Evolutionary conservation across 2,888 invertebrate genomes (phyloP).

Genomic region (Onchidella celtica): DNA sequence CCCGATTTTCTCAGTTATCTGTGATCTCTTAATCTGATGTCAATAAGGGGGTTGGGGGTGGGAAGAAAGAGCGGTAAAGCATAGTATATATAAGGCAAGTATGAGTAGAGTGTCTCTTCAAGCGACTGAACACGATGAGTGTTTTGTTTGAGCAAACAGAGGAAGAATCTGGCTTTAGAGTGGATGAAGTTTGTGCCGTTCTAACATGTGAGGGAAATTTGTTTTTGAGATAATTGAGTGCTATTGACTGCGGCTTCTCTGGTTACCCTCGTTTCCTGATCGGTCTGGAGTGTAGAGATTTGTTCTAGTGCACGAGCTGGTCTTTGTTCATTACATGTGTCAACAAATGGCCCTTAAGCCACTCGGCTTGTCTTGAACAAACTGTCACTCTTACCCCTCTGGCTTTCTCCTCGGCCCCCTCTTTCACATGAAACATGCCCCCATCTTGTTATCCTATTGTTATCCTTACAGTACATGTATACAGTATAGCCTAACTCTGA

Average conservation of each 20-base stretch:
- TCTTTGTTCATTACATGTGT: constrained; percentile 21
- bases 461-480: no score
- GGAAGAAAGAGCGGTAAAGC: no score
- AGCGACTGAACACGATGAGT: not conserved
- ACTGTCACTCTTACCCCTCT: not conserved
- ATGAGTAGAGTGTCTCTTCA: no score
- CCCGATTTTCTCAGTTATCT: no score
- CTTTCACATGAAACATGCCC: no score
- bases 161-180: not conserved
- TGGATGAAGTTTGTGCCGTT: not conserved
- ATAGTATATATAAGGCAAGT: no score
- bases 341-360: constrained; percentile 15
- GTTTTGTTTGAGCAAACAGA: constrained; percentile 16
- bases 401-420: no score
- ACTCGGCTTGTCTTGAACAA: not conserved
- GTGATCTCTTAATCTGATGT: no score
- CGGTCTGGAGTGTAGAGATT: not conserved
- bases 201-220: constrained; percentile 15
- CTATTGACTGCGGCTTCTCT: constrained; percentile 20
- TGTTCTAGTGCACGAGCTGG: not conserved
- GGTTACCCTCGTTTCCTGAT: constrained; percentile 4
- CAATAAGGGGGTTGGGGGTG: no score
- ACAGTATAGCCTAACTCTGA: no score
- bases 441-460: no score
- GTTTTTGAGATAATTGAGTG: constrained; percentile 24